Evolutionary conservation across 1,140 invertebrate genomes (phyloP), one percentile per base, ranked within the genome.

Genomic region (Drosophila nasuta): DNA sequence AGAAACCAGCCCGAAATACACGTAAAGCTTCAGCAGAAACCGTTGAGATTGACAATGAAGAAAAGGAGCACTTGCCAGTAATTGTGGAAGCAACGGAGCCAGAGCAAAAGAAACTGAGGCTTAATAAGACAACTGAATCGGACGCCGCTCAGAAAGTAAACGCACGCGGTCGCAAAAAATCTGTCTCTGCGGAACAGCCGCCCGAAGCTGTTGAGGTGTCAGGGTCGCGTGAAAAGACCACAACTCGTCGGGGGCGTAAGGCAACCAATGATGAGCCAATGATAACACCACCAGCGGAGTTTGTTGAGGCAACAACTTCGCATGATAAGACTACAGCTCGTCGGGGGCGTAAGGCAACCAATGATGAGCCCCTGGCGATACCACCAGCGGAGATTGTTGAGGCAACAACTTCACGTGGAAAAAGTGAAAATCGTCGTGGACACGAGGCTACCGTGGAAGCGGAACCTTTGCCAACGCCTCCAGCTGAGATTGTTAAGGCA

Each of bases 21-120:
- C 56, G 49, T 8, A 66, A 75, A 52, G 52, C 45, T 8, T 64
- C 59, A 20, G 59, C 59, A 1, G 67, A 75, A 15, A 15, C 25
- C 15, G 38, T 38, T 11, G 71, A 74, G 5, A 7, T 3, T 5
- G 35, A 35, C 10, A 11, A 30, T 3, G 5, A 33, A 13, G 25
- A 13, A 5, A 54, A 35, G 28, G 46, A 38, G 2, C 28, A 43
- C 1, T 41, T 75, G 43, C 58, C 33, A 7, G 17, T 33, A 3
- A 66, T 72, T 33, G 56, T 56, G 17, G 72, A 74, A 43, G 33
- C 10, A 3, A 33, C 2, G 0, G 54, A 72, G 10, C 35, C 51
- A 10, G 62, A 65, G 7, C 13, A 45, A 3, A 73, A 82, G 49
- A 63, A 46, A 15, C 2, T 8, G 4, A 43, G 28, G 20, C 1